A percentile compares a stretch with the other conserved stretches of the same genome.
Conservation (phyloP, 2,888 invertebrate species). For the Lingula anatina region DNA sequence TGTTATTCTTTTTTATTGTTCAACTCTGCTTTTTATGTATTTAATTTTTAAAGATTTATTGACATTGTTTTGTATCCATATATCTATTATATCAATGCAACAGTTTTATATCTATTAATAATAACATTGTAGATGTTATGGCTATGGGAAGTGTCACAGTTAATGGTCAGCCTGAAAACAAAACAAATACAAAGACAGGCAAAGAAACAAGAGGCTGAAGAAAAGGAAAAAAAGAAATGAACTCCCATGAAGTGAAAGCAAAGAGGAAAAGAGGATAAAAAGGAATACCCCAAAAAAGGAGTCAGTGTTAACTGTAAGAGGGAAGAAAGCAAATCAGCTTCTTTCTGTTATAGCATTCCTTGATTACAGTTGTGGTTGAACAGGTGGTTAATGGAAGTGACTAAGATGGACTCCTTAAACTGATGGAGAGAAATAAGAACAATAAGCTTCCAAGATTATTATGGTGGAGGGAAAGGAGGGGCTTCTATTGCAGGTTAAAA, state of each 20-base stretch:
- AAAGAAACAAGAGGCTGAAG: no score
- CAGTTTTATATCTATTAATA: no score
- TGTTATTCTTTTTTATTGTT: background rate
- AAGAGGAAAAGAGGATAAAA: background rate
- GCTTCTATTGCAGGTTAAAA: no score
- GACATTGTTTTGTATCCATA: constrained; percentile 2
- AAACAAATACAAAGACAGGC: constrained; percentile 52
- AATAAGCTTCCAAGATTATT: no score
- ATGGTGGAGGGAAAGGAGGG: no score
- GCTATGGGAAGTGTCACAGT: constrained; percentile 81
- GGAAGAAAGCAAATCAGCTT: background rate
- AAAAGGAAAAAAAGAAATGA: background rate
- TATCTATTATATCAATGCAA: no score
- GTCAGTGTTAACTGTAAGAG: background rate
- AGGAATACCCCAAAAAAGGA: background rate
- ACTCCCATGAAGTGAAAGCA: background rate
- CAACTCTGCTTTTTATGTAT: background rate
- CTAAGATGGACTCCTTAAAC: no score
- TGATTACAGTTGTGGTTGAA: background rate
- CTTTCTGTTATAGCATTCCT: background rate
- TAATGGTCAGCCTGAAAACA: constrained; percentile 78
- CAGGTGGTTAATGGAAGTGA: no score
- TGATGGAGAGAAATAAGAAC: no score
- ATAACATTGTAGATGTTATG: constrained; percentile 81
- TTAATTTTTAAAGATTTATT: background rate